Evolutionary conservation across 1,140 invertebrate genomes (phyloP).

Genomic region (Neotoxoptera formosana): DNA sequence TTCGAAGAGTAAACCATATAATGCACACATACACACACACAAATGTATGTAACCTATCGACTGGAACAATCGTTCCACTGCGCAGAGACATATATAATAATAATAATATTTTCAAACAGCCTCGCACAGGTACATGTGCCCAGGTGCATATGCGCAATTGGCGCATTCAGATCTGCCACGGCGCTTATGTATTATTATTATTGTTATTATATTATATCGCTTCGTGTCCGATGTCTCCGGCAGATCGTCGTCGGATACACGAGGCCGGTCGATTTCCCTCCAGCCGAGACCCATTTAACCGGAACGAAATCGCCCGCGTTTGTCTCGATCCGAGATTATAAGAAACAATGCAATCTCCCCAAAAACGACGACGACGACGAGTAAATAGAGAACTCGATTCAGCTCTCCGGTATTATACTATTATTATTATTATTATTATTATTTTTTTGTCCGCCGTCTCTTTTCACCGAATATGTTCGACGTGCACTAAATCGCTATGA

Average conservation of each 20-base stretch:
- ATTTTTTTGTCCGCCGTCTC: slow-evolving; percentile 5
- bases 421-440: not conserved
- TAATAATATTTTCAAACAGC: not conserved
- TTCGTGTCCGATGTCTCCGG: not conserved
- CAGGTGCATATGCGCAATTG: not conserved
- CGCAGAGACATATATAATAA: not conserved
- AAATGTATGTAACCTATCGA: not conserved
- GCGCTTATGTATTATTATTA: not conserved
- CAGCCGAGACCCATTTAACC: slow-evolving; percentile 30
- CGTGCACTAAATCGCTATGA: not conserved
- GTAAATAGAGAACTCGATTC: slow-evolving; percentile 40
- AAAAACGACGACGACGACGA: slow-evolving; percentile 13
- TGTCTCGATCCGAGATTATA: slow-evolving; percentile 47
- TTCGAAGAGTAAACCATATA: not conserved
- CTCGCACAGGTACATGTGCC: not conserved
- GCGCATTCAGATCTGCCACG: not conserved
- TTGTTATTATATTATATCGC: not conserved
- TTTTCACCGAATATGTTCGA: not conserved
- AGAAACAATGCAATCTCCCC: slow-evolving; percentile 43
- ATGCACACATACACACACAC: not conserved
- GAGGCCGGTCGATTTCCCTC: not conserved
- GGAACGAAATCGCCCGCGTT: slow-evolving; percentile 35
- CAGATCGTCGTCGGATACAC: not conserved
- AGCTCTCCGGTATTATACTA: not conserved
- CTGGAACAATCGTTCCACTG: not conserved